phyloP scores from a whole-genome alignment of 2,797 vertebrate genomes.

The Sebastes reedi region DNA sequence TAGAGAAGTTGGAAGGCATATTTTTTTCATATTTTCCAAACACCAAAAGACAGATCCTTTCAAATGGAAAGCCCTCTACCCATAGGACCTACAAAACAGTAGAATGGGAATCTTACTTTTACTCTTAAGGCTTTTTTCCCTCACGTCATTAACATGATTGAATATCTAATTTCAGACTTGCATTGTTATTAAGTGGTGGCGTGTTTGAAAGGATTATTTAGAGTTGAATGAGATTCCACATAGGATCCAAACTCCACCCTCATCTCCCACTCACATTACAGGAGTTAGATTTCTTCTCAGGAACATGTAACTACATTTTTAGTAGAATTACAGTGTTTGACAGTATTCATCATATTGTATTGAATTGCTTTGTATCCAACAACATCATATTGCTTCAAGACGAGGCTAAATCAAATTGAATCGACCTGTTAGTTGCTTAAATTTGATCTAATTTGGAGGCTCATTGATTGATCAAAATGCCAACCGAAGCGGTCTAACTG shows the following conservation, averaged over 20 bases:
- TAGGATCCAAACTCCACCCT: not conserved
- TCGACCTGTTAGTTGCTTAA: not conserved
- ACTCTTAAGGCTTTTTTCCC: not conserved
- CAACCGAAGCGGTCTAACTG: not conserved
- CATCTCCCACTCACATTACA: not conserved
- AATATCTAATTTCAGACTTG: not conserved
- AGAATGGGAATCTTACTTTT: not conserved
- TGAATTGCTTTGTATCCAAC: not conserved
- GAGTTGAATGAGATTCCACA: not conserved
- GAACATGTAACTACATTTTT: not conserved
- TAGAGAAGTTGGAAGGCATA: not conserved
- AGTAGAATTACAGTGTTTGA: not conserved
- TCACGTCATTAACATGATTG: not conserved
- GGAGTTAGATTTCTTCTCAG: not conserved
- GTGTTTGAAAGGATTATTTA: not conserved
- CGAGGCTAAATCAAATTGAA: not conserved
- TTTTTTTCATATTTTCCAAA: not conserved
- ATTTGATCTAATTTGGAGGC: not conserved
- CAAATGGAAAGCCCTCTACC: not conserved
- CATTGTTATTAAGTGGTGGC: not conserved
- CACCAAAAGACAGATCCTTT: not conserved
- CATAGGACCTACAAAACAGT: not conserved
- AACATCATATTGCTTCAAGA: not conserved
- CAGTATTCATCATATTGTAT: not conserved
- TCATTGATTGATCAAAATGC: not conserved